Base-by-base conservation (phyloP, 1,140 invertebrate species). In the Pseudomyrmex cubaensis region DNA sequence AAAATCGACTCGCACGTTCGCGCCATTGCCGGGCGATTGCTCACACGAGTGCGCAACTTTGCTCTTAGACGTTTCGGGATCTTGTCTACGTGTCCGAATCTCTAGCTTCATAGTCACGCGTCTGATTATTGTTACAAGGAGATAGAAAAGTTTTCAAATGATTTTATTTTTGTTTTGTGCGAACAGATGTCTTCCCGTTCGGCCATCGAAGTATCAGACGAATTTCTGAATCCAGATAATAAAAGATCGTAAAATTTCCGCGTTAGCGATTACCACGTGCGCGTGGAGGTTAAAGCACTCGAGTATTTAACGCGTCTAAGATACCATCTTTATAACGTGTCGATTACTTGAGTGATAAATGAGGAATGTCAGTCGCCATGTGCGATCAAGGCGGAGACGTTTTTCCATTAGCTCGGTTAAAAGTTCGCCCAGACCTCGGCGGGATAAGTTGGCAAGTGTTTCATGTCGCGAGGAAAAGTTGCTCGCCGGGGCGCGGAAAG, bases 11-110 rank as follows among this genome's bases (percentile, higher is more conserved):
- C 20, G 66, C 76, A 87, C 85, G 83, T 88, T 59, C 10, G 44
- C 59, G 70, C 5, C 35, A 87, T 87, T 74, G 87, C 61, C 59
- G 22, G 35, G 50, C 76, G 82, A 87, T 87, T 73, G 64, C 75
- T n/a, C 46, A 63, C 70, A 35, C 83, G 35, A 87, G 22, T 62
- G 72, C 57, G 72, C 57, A 70, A 76, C 70, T 87, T 87, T 57
- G 22, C 56, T 83, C 74, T 76, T 22, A 64, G 52, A 50, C 13
- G 5, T 35, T 35, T 35, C 35, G 35, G 5, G 35, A 35, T 5
- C 17, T 12, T 20, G 4, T 13, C 44, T 74, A 75, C 70, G 70
- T 74, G 70, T 5, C 20, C 50, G 17, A 20, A 48, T 35, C 44
- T 13, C n/a, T 22, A n/a, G 3, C 20, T 46, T n/a, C 20, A 52